Evolutionary conservation across 92 coral and sea anemone species (phyloP).

Genomic region (Meandrina meandrites): DNA sequence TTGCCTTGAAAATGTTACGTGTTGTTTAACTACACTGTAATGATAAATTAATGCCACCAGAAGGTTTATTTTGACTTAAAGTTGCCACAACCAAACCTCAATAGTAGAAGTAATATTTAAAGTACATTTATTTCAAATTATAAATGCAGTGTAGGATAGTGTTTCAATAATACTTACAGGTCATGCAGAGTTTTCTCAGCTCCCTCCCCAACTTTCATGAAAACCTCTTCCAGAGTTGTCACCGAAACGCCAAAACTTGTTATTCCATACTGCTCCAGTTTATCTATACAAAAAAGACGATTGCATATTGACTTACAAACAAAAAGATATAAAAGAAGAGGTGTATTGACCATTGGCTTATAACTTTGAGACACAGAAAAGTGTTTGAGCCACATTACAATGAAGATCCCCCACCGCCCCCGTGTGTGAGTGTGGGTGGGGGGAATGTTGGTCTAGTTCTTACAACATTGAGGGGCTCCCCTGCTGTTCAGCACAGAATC

Average conservation of each 20-base stretch:
- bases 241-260: conserved; percentile 94
- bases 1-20: no score
- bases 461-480: not conserved
- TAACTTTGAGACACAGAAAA: no score
- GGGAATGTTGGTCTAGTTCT: not conserved
- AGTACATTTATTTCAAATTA: no score
- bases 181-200: conserved; percentile 88
- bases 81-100: no score
- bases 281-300: conserved; percentile 25
- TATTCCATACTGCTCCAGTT: conserved; percentile 77
- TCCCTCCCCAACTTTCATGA: conserved; percentile 97
- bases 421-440: not conserved
- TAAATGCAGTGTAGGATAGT: no score
- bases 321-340: not conserved
- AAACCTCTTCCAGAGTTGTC: conserved; percentile 95
- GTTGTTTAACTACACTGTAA: no score
- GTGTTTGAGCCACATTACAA: not conserved
- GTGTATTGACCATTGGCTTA: not conserved
- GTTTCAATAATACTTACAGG: conserved; percentile 57
- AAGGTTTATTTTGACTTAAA: no score
- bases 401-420: no score
- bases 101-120: no score
- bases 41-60: no score
- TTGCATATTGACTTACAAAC: not conserved
- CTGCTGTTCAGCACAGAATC: not conserved